Base-by-base conservation (phyloP, 2,113 vertebrate genomes). In the Lucifuga dentata region DNA sequence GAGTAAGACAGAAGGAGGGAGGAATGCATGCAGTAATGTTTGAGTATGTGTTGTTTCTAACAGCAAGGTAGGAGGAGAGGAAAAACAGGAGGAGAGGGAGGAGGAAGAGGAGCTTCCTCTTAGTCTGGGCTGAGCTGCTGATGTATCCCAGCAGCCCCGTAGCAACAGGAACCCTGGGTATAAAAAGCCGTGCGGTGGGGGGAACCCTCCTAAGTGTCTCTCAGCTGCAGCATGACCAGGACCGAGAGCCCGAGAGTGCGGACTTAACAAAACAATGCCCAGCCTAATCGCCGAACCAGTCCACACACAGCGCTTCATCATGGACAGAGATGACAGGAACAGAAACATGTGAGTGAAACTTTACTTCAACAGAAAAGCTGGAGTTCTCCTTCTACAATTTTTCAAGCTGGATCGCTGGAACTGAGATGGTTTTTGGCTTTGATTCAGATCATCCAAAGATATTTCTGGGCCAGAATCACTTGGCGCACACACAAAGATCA, bases 261-360 rank as follows among this genome's bases (percentile, higher is more conserved):
- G 52, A 5, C 60, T 76, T 87, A 92, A 83, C 81, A 94, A 84
- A 79, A 94, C 93, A 68, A 91, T 94, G 94, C 81, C 76, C 93
- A 87, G 89, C 94, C 72, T 93, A 67, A 83, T 59, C 49, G 57
- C 80, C 62, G 77, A 71, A 33, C 90, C 93, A 39, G 52, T 92
- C 77, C 72, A 83, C 92, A 88, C 88, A 0, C 69, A 91, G 3
- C 85, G 69, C 61, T 91, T 90, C 81, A 90, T 82, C 76, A 94
- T 90, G 94, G 95, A 49, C 86, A 86, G 81, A 91, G 93, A 90
- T 73, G 80, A 68, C 91, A 87, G 21, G 74, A 94, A 86, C 81
- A 94, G 91, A 71, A 92, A 86, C 77, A 83, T 93, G 92, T 93
- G 88, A 93, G 92, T 92, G 48, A 60, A 68, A n/a, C n/a, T n/a